phyloP scores from a whole-genome alignment of 2,888 invertebrate species.

The Ectemnius continuus region DNA sequence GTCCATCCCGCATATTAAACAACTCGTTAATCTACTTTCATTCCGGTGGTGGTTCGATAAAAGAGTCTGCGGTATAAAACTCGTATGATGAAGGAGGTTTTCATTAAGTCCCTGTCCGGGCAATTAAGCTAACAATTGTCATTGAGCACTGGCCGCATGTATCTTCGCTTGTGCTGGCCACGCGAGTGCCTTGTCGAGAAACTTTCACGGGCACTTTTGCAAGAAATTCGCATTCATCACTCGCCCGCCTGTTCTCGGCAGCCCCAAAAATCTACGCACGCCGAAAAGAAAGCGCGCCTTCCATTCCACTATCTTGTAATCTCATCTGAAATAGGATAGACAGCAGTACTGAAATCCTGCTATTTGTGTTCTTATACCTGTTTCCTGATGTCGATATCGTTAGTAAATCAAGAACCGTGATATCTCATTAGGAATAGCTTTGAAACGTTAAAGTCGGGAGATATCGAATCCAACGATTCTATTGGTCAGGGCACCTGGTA shows the following conservation, averaged over 20 bases:
- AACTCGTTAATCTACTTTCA: constrained; percentile 19
- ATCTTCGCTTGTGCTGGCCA: not conserved
- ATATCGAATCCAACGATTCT: no score
- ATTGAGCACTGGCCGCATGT: not conserved
- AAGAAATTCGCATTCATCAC: constrained; percentile 16
- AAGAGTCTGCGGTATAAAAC: not conserved
- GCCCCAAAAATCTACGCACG: not conserved
- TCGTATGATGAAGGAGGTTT: not conserved
- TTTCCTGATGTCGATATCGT: no score
- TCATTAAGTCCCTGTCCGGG: constrained; percentile 22
- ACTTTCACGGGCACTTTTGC: constrained; percentile 47
- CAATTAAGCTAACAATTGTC: constrained; percentile 29
- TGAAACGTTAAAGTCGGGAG: no score
- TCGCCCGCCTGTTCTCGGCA: not conserved
- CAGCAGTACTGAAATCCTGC: not conserved
- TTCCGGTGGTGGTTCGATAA: constrained; percentile 9
- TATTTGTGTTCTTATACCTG: no score
- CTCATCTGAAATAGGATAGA: constrained; percentile 3
- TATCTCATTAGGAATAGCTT: no score
- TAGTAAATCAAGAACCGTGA: no score
- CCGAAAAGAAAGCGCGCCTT: constrained; percentile 33
- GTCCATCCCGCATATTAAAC: not conserved
- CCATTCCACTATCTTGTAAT: constrained; percentile 8
- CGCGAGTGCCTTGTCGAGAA: not conserved
- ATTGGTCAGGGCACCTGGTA: no score